These are phyloP conservation scores for Eriosoma lanigerum DNA, from an alignment of 1,140 invertebrate genomes.

Conservation along the genomic window DNA sequence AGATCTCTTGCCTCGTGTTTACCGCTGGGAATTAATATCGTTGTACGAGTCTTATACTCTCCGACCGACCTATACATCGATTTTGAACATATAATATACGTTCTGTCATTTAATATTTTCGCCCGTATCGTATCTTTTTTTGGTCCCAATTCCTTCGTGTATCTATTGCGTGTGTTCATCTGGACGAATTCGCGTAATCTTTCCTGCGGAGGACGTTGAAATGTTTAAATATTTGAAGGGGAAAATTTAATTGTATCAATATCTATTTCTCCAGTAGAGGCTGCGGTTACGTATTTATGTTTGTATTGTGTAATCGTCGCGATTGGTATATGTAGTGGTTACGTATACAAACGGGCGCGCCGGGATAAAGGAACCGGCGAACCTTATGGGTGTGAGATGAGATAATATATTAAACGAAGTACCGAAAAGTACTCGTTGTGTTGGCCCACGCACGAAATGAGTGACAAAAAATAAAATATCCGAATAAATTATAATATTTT, in stretches of 20 bases:
- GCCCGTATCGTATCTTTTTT: neutral
- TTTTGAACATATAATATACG: neutral
- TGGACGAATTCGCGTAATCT: neutral
- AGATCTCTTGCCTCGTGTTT: conserved; percentile 1
- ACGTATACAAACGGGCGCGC: too few species aligned
- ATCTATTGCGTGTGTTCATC: neutral
- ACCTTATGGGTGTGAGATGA: too few species aligned
- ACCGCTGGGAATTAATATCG: conserved; percentile 18
- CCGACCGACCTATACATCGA: neutral
- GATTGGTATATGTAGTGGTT: too few species aligned
- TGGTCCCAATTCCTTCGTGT: neutral
- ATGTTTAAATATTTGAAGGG: neutral
- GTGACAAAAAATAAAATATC: conserved; percentile 14
- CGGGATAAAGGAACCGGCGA: too few species aligned
- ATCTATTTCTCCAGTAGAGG: too few species aligned
- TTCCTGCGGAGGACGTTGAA: neutral
- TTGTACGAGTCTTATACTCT: neutral
- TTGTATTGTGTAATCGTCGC: too few species aligned
- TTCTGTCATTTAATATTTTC: neutral
- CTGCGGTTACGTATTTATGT: too few species aligned
- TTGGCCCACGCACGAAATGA: too few species aligned
- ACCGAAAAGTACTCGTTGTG: too few species aligned
- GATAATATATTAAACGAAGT: too few species aligned
- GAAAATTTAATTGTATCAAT: too few species aligned
- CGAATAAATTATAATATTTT: conserved; percentile 34